A percentile compares a stretch with the other conserved stretches of the same genome.
These are phyloP conservation scores for Prorops nasuta DNA, from an alignment of 1,140 invertebrate genomes.

Conservation along the genomic window DNA sequence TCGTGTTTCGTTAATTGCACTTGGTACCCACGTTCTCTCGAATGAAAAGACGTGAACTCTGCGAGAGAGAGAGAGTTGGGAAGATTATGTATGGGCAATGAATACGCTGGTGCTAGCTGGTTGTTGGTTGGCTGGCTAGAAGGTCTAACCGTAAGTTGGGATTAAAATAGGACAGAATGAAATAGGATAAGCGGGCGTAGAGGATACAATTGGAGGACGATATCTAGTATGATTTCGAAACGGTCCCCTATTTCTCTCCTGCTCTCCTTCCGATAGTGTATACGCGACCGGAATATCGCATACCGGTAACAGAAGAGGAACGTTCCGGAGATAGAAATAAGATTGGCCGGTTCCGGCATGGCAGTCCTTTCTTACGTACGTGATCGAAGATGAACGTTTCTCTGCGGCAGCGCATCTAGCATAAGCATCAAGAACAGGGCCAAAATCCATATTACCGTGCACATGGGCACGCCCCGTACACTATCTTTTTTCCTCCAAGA, in stretches of 20 bases:
- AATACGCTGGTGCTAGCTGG: too few relatives aligned
- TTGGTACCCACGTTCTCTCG: too few relatives aligned
- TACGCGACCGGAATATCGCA: conserved; percentile 26
- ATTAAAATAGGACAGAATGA: conserved; percentile 19
- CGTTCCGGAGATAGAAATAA: conserved; percentile 27
- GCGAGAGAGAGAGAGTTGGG: neutral
- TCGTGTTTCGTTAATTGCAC: too few relatives aligned
- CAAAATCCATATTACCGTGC: conserved; percentile 6
- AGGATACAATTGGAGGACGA: conserved; percentile 34
- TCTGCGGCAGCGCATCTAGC: too few relatives aligned
- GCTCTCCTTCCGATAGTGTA: conserved; percentile 15
- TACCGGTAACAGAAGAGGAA: conserved; percentile 8
- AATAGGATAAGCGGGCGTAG: conserved; percentile 32
- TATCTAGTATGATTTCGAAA: conserved; percentile 36
- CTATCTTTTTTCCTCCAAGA: too few relatives aligned
- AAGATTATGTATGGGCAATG: neutral
- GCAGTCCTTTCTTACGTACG: conserved; percentile 2
- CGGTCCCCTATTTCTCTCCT: conserved; percentile 23
- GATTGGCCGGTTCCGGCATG: conserved; percentile 11
- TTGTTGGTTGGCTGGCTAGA: too few relatives aligned
- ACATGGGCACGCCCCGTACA: too few relatives aligned
- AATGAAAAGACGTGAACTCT: conserved; percentile 8
- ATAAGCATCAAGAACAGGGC: conserved; percentile 9
- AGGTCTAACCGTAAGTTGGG: conserved; percentile 12
- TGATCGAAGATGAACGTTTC: conserved; percentile 18